Percentiles rank a stretch among this genome's conserved stretches.
Evolutionary conservation across 1,140 invertebrate genomes (phyloP).

Genomic region (Diachasma alloeum): DNA sequence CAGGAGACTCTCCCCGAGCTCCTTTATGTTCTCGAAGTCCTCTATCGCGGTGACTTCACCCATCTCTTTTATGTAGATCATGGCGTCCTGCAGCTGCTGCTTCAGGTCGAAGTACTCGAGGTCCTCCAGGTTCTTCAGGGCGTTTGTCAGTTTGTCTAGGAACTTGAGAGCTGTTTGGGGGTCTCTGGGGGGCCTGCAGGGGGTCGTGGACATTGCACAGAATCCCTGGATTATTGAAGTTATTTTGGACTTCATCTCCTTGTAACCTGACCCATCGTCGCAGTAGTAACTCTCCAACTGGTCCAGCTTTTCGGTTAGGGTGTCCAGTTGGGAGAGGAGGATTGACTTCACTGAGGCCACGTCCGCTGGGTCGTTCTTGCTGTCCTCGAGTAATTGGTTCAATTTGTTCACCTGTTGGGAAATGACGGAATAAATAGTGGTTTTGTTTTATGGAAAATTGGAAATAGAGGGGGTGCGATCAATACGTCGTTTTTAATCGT

Average conservation of each 20-base stretch:
- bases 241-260: constrained; percentile 45
- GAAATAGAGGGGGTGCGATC: no score
- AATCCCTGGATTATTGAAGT: constrained; percentile 40
- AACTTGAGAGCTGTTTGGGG: constrained; percentile 8
- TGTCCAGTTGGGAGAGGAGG: constrained; percentile 39
- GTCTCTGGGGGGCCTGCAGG: background rate
- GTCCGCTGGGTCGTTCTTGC: constrained; percentile 21
- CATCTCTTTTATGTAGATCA: constrained; percentile 58
- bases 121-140: constrained; percentile 52
- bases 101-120: constrained; percentile 53
- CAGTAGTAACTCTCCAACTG: constrained; percentile 36
- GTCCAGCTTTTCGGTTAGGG: constrained; percentile 44
- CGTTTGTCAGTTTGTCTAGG: constrained; percentile 42
- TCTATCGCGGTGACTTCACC: constrained; percentile 54
- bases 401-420: constrained; percentile 44
- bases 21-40: constrained; percentile 60
- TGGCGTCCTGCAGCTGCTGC: constrained; percentile 52
- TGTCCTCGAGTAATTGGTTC: constrained; percentile 20
- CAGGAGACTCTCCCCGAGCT: constrained; percentile 54
- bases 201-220: constrained; percentile 28
- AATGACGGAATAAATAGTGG: background rate
- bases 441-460: no score
- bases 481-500: no score
- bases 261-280: constrained; percentile 31
- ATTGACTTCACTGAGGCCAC: constrained; percentile 29